Evolutionary conservation across 2,888 invertebrate genomes (phyloP), one percentile per base, ranked within the genome.

Genomic region (Linnaemya vulpina): DNA sequence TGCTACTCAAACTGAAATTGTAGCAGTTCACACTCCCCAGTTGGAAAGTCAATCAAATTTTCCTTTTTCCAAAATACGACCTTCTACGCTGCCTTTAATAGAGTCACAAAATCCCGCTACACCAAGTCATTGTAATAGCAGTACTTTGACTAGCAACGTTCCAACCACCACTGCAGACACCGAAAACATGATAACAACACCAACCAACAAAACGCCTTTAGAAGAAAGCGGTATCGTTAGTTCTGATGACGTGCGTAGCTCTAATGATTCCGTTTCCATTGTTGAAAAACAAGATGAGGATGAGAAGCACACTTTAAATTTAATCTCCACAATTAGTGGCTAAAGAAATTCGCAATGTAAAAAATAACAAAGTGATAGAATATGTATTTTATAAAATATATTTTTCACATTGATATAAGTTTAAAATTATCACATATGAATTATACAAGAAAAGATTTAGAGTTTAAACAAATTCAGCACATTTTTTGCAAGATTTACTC

Each of bases 1-100:
- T 65, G 89, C 94, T 78, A 97, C 97, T 9, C 97, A 97, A 93
- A 97, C 97, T 0, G 97, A 97, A 93, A 95, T 97, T 87, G 93
- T 95, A 13, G 96, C 96, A 0, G 96, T 97, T 10, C 94, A 95
- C 88, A 96, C 96, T 7, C 96, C 96, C 8, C 95, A 95, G 93
- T 94, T 95, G 13, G 93, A 92, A 76, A 91, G 90, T 85, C 89
- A 90, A 73, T 91, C 92, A 71, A 92, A 92, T 74, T 94, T 94
- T 87, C 94, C 94, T 0, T 94, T 92, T 77, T 90, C 89, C 49
- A 90, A 91, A 74, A 83, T 89, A 43, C 89, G 93, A 30, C 93
- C 93, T 38, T 93, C 92, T 13, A 90, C 93, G 9, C 78, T 93
- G 87, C 91, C 92, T 46, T 87, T 93, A 55, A 70, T 78, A 17